phyloP scores from a whole-genome alignment of 2,888 invertebrate species.

The Acronicta alni region DNA sequence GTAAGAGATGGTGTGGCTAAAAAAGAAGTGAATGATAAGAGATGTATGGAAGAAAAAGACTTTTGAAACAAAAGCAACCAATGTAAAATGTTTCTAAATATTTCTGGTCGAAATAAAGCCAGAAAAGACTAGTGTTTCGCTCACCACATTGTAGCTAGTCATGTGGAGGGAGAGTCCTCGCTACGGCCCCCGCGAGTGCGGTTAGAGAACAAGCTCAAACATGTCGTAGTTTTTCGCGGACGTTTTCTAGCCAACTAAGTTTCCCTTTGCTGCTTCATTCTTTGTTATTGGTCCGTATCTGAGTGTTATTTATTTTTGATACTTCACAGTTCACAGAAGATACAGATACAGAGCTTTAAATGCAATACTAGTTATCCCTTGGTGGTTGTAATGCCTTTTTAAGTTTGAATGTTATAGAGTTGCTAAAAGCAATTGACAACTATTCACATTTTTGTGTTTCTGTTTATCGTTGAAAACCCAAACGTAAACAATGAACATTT shows the following conservation, averaged over 20 bases:
- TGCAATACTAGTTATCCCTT: too few species aligned
- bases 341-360: neutral
- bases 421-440: too few species aligned
- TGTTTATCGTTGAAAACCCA: too few species aligned
- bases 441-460: too few species aligned
- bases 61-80: neutral
- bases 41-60: too few species aligned
- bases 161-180: slow-evolving; percentile 13
- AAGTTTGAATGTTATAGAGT: too few species aligned
- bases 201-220: slow-evolving; percentile 48
- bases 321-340: too few species aligned
- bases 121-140: slow-evolving; percentile 8
- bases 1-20: too few species aligned
- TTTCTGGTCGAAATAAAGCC: slow-evolving; percentile 18
- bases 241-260: slow-evolving; percentile 38
- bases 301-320: slow-evolving; percentile 5
- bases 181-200: slow-evolving; percentile 43
- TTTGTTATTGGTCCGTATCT: slow-evolving; percentile 7
- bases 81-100: neutral
- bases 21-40: too few species aligned
- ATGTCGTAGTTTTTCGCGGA: slow-evolving; percentile 18
- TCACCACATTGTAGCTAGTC: slow-evolving; percentile 27
- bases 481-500: too few species aligned
- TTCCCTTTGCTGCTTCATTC: slow-evolving; percentile 28
- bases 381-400: too few species aligned